Conservation (phyloP, 1,140 invertebrate genomes). For the Lasioglossum baleicum region DNA sequence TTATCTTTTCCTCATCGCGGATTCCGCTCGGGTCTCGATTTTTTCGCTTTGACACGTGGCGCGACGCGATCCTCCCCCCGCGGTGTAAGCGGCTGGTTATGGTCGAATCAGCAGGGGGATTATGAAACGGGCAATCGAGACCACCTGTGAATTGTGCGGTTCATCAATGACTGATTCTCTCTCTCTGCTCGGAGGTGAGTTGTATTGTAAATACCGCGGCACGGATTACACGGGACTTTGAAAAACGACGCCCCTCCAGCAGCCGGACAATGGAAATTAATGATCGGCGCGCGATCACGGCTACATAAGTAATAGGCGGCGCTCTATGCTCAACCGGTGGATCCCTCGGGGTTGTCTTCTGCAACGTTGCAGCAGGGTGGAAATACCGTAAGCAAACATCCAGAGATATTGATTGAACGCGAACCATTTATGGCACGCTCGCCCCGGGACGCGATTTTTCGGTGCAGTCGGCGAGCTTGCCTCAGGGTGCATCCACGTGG, state of each 20-base stretch:
- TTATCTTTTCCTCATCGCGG: neutral
- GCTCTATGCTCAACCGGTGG: neutral
- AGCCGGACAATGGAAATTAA: too few species aligned
- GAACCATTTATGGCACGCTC: slow-evolving; percentile 24
- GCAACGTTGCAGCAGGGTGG: neutral
- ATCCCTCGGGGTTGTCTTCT: neutral
- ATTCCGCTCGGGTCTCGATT: neutral
- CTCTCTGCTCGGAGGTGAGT: too few species aligned
- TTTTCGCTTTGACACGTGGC: neutral
- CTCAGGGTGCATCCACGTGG: too few species aligned
- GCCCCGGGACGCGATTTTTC: too few species aligned
- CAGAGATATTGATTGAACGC: slow-evolving; percentile 26
- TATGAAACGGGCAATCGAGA: neutral
- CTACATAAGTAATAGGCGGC: neutral
- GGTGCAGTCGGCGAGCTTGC: too few species aligned
- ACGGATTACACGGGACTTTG: too few species aligned
- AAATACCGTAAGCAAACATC: slow-evolving; percentile 14
- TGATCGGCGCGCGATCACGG: neutral
- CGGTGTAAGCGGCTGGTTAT: neutral
- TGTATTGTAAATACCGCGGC: too few species aligned
- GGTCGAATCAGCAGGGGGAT: neutral
- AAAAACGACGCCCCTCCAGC: too few species aligned
- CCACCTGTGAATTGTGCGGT: neutral
- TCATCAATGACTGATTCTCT: neutral
- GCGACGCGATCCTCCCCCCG: neutral